Percentiles rank a stretch among this genome's conserved stretches.
These are phyloP conservation scores for Oligia latruncula DNA, from an alignment of 2,888 invertebrate genomes.

Conservation along the genomic window DNA sequence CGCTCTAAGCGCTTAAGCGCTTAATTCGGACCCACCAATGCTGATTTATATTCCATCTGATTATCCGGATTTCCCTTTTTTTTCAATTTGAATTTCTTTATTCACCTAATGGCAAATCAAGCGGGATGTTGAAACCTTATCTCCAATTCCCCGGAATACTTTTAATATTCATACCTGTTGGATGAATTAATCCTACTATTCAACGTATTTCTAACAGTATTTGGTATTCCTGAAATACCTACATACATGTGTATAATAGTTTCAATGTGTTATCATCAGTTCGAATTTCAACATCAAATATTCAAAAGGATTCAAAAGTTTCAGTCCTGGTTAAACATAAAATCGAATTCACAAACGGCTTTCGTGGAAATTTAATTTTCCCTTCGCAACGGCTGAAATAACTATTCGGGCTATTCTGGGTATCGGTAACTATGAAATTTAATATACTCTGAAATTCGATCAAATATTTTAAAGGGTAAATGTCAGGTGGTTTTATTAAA, in stretches of 20 bases:
- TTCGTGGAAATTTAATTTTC: constrained; percentile 32
- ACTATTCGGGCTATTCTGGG: constrained; percentile 24
- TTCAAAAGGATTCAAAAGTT: constrained; percentile 28
- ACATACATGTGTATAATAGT: neutral
- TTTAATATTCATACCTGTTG: constrained; percentile 31
- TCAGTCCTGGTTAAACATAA: constrained; percentile 7
- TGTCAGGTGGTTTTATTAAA: constrained; percentile 22
- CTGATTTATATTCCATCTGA: constrained; percentile 82
- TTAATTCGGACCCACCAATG: constrained; percentile 68
- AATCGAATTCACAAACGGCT: constrained; percentile 13
- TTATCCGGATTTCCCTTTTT: constrained; percentile 77
- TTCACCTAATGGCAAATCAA: constrained; percentile 72
- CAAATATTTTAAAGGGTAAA: constrained; percentile 1
- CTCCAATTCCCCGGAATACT: constrained; percentile 23
- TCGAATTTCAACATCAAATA: constrained; percentile 13
- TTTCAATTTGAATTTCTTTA: constrained; percentile 78
- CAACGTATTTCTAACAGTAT: constrained; percentile 9
- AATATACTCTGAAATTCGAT: constrained; percentile 14
- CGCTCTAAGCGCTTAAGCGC: constrained; percentile 70
- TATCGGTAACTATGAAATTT: constrained; percentile 26
- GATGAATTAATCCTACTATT: neutral
- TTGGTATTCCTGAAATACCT: constrained; percentile 8
- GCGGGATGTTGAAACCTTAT: constrained; percentile 57
- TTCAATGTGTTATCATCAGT: neutral
- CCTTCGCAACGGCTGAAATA: constrained; percentile 10